These are phyloP conservation scores for Molossus molossus DNA, from an alignment of 2,797 vertebrate species.

Conservation along the genomic window DNA sequence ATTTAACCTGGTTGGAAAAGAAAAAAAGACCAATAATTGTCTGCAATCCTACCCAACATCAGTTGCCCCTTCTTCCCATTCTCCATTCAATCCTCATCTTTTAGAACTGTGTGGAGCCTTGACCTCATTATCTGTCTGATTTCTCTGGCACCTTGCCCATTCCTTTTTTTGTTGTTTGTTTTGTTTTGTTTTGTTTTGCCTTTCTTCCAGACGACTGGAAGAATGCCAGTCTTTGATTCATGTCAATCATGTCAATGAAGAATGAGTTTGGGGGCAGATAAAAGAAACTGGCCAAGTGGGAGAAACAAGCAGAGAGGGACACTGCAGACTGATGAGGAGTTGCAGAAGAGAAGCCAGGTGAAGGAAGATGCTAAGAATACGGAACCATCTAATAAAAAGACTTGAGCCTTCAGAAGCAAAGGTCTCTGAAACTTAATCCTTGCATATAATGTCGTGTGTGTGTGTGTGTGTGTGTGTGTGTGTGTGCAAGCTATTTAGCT, in stretches of 20 bases:
- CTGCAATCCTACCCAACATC: not conserved
- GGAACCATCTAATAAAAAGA: not conserved
- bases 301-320: not conserved
- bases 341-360: not conserved
- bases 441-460: not conserved
- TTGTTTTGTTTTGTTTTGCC: not conserved
- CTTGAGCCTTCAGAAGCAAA: not conserved
- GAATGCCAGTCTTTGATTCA: conserved; percentile 54
- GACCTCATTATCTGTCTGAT: conserved; percentile 28
- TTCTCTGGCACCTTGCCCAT: not conserved
- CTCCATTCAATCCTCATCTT: not conserved
- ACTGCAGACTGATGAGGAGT: not conserved
- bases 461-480: not conserved
- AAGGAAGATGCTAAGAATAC: not conserved
- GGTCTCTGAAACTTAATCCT: not conserved
- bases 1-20: conserved; percentile 9
- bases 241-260: conserved; percentile 58
- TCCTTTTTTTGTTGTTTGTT: not conserved
- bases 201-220: conserved; percentile 1
- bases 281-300: not conserved
- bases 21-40: not conserved
- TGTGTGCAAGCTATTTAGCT: not conserved
- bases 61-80: not conserved
- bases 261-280: not conserved
- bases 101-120: not conserved